Base-by-base conservation (phyloP, 1,140 invertebrate species). In the Cotesia chilonis region DNA sequence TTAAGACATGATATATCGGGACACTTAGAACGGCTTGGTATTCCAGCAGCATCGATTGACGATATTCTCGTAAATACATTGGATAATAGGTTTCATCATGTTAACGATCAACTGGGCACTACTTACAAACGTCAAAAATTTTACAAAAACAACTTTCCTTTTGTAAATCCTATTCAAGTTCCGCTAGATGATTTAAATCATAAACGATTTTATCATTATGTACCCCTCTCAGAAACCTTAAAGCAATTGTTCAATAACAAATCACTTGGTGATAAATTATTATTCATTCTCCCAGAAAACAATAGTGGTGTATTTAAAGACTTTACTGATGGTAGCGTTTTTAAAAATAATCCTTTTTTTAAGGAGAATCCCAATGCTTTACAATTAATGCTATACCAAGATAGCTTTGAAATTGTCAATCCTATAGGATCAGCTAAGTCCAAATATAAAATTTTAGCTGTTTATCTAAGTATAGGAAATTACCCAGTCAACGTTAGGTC, bases 361-460 rank as follows among this genome's bases (percentile, higher is more conserved):
- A 38, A 75, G 67, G 28, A 80, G n/a, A 77, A 80, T 75, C 64
- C 72, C n/a, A 6, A 71, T 55, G 67, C 72, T 0, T 9, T 79
- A 2, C 28, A 73, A 70, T 52, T 81, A 6, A 79, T 82, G 47
- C 75, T 82, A 35, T 82, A 76, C 60, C 79, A 82, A 73, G 80
- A 82, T 70, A 68, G 72, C 47, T 81, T 82, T 71, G 79, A 82
- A 77, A 71, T 78, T 0, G 80, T 79, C 6, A 82, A 82, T 74
- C 80, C 81, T 4, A 52, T 82, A n/a, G 77, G 81, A 20, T 71
- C 78, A 36, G 71, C 78, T 20, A 73, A 64, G 64, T 73, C 69
- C 20, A 81, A 78, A 74, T 68, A 82, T 73, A 81, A 81, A 75
- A 72, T 81, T 54, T 17, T 82, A 7, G 80, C 73, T 7, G 70